Conservation (phyloP, 2,113 vertebrate genomes). For the Pteronura brasiliensis region DNA sequence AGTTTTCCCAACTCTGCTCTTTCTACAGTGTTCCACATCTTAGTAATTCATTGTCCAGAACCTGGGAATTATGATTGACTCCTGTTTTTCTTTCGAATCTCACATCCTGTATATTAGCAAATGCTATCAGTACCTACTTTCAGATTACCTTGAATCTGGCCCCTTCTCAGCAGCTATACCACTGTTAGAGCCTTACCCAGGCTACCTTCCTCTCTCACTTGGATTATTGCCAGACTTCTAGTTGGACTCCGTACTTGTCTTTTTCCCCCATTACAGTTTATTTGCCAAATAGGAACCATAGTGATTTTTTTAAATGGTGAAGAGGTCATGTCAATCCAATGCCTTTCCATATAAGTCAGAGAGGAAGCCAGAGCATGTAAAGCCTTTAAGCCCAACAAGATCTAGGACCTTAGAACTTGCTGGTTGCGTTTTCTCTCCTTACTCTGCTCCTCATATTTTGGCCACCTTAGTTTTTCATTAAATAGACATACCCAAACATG, state of each 20-base stretch:
- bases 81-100: neutral
- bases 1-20: neutral
- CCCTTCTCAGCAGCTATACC: neutral
- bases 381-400: neutral
- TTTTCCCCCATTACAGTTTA: neutral
- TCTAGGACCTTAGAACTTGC: neutral
- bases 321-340: neutral
- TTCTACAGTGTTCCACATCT: neutral
- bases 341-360: neutral
- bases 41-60: neutral
- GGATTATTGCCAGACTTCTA: neutral
- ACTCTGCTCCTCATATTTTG: neutral
- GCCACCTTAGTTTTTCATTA: neutral
- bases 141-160: neutral
- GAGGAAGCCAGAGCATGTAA: neutral
- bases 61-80: neutral
- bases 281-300: neutral
- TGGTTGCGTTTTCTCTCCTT: neutral
- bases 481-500: neutral
- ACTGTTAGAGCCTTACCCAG: neutral
- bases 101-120: neutral
- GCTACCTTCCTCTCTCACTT: neutral
- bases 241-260: neutral
- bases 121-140: neutral
- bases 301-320: neutral